Percentiles rank a stretch among this genome's conserved stretches.
phyloP scores from a whole-genome alignment of 2,113 vertebrate species.

The Thunnus thynnus region DNA sequence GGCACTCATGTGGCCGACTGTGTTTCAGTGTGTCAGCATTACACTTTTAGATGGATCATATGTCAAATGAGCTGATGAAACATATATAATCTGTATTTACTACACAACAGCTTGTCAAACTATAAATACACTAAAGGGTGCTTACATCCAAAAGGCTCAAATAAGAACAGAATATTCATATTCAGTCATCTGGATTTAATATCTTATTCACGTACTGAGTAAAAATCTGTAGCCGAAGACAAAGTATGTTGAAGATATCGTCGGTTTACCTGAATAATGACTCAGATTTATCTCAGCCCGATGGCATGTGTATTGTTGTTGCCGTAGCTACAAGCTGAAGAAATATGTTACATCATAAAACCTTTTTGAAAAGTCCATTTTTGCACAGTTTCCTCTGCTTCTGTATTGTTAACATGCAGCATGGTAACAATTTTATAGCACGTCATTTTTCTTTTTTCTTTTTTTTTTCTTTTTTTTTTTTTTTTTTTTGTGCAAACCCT shows the following conservation, averaged over 20 bases:
- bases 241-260: slow-evolving; percentile 5
- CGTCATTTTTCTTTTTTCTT: not conserved
- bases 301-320: slow-evolving; percentile 42
- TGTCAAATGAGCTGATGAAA: slow-evolving; percentile 73
- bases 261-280: slow-evolving; percentile 51
- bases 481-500: slow-evolving; percentile 3
- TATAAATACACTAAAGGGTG: slow-evolving; percentile 73
- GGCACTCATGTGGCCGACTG: slow-evolving; percentile 48
- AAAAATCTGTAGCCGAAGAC: slow-evolving; percentile 18
- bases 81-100: slow-evolving; percentile 75
- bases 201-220: slow-evolving; percentile 35
- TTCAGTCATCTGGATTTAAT: slow-evolving; percentile 46
- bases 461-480: not conserved
- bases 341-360: slow-evolving; percentile 44
- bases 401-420: slow-evolving; percentile 1
- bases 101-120: slow-evolving; percentile 64
- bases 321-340: slow-evolving; percentile 32
- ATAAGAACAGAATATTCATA: slow-evolving; percentile 42
- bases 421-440: slow-evolving; percentile 19
- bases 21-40: slow-evolving; percentile 76
- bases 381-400: slow-evolving; percentile 1
- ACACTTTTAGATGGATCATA: slow-evolving; percentile 78
- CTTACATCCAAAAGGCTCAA: slow-evolving; percentile 42
- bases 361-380: slow-evolving; percentile 35
- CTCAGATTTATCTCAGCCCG: slow-evolving; percentile 27